Conservation (phyloP, 2,113 vertebrate genomes). For the Phylloscopus whistleri region DNA sequence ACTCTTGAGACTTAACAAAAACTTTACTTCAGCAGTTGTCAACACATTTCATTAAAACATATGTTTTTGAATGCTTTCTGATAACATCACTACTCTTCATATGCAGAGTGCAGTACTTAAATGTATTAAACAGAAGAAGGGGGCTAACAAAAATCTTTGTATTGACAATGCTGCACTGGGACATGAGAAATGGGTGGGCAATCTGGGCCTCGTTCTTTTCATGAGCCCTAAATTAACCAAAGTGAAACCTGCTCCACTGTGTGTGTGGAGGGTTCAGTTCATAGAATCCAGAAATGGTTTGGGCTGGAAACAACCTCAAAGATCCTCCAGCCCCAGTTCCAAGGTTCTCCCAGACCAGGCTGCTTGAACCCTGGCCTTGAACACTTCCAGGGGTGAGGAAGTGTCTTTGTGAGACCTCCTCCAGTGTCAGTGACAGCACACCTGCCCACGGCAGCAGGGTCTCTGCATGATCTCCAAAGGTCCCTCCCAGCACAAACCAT, state of each 20-base stretch:
- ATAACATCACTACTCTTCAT: conserved; percentile 53
- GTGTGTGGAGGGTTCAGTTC: fast-evolving
- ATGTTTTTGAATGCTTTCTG: conserved; percentile 66
- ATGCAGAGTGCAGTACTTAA: conserved; percentile 67
- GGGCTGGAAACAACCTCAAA: not conserved
- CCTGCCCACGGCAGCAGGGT: not conserved
- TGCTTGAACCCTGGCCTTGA: not conserved
- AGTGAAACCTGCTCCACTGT: not conserved
- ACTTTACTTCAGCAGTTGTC: conserved; percentile 74
- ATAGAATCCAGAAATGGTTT: not conserved
- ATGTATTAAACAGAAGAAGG: conserved; percentile 57
- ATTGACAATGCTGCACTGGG: not conserved
- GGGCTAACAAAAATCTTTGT: not conserved
- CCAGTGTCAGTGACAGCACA: not conserved
- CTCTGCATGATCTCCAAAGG: not conserved
- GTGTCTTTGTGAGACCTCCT: not conserved
- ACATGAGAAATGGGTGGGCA: not conserved
- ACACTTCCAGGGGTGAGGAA: not conserved
- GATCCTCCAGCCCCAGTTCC: not conserved
- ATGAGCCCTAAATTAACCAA: not conserved
- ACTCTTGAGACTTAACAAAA: conserved; percentile 73
- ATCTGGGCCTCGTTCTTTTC: not conserved
- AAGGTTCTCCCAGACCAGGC: fast-evolving
- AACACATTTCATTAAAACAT: conserved; percentile 71
- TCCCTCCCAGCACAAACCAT: not conserved